Base-by-base conservation (phyloP, 2,113 vertebrate species). In the Suricata suricatta region DNA sequence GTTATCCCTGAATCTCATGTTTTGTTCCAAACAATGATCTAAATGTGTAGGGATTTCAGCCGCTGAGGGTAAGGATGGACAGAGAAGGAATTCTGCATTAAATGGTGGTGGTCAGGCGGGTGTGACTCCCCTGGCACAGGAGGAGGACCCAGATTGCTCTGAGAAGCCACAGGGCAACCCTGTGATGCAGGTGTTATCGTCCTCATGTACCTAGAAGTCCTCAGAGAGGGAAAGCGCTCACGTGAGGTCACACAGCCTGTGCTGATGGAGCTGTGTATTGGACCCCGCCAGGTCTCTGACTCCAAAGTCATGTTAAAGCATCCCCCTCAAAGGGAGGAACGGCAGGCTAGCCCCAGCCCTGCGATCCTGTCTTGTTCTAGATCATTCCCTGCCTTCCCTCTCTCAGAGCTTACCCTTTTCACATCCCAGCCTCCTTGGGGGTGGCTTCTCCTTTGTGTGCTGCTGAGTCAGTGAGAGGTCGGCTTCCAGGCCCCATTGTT, bases 1-100 rank as follows among this genome's bases (percentile, higher is more conserved):
- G n/a, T 92, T 96, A 52, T 93, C 97, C 90, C 97, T 98, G 54
- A 64, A 21, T 69, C 74, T 80, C 41, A 27, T 13, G 74, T 19
- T 82, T 93, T 90, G 21, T 74, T 74, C 38, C 29, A 82, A 12
- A 54, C 0, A 0, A 17, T 16, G 12, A 33, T 87, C 41, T 31
- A 23, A 74, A 7, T 14, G 2, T 15, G 25, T 63, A 81, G 33
- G 33, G 31, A 35, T 84, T 82, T 90, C 7, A 29, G 82, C 35
- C 68, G 57, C 5, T 7, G 17, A 7, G 38, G 3, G 1, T 3
- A 3, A 69, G 81, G 63, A 12, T 27, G 82, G 72, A 31, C 79
- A 41, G 29, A 72, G 64, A 25, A 31, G 8, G 2, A 9, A 5
- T 14, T 68, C 25, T 69, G 16, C 3, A n/a, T 9, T 52, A 81